Percentiles rank a stretch among this genome's conserved stretches.
phyloP scores from a whole-genome alignment of 2,113 vertebrate species.

The Calidris pugnax region DNA sequence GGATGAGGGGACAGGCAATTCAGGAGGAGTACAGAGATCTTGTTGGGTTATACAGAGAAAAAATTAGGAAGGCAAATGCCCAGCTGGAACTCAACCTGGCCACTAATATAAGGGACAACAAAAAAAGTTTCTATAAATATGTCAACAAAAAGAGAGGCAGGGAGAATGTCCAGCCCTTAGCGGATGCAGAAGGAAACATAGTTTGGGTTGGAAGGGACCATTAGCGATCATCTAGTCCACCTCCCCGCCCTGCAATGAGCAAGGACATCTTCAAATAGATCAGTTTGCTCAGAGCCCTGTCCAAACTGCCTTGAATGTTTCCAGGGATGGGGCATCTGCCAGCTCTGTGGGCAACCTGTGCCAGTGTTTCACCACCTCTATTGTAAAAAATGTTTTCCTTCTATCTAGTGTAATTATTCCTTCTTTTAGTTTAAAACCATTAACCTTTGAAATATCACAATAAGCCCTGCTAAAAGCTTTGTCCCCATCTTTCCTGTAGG shows the following conservation, averaged over 20 bases:
- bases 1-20: too few species aligned
- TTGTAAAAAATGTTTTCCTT: too few species aligned
- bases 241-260: background rate
- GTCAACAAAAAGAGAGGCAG: too few species aligned
- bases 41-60: too few species aligned
- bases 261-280: background rate
- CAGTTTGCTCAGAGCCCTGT: background rate
- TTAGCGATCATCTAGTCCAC: background rate
- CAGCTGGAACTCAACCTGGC: too few species aligned
- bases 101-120: too few species aligned
- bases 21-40: too few species aligned
- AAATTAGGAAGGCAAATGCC: too few species aligned
- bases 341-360: background rate
- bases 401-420: background rate
- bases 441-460: background rate
- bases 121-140: too few species aligned
- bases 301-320: background rate
- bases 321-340: background rate
- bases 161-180: too few species aligned
- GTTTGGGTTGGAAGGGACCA: background rate
- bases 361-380: background rate
- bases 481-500: background rate
- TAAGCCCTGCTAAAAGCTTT: background rate
- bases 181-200: too few species aligned
- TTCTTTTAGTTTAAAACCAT: background rate